Conservation (phyloP, 1,140 invertebrate genomes). For the Yoshiicerus persimilis region DNA sequence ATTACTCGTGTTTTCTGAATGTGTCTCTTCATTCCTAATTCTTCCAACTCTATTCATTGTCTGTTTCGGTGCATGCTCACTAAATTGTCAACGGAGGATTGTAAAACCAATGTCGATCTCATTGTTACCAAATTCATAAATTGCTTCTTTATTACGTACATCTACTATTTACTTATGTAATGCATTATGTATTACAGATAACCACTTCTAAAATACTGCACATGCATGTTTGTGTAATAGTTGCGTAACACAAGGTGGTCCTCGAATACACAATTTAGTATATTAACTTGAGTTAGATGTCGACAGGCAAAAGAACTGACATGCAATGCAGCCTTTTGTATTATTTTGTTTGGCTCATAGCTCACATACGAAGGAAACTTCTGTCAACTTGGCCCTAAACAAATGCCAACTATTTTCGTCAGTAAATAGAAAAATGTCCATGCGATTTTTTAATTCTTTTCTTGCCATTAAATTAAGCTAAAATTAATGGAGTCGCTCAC, state of each 20-base stretch:
- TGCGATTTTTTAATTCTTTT: slow-evolving; percentile 10
- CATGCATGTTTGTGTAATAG: neutral
- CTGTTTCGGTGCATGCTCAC: neutral
- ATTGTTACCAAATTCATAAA: neutral
- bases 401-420: slow-evolving; percentile 23
- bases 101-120: neutral
- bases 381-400: slow-evolving; percentile 27
- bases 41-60: neutral
- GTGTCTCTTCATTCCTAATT: neutral
- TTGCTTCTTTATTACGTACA: neutral
- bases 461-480: neutral
- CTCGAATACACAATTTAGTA: neutral
- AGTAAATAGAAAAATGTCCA: neutral
- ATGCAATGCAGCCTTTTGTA: neutral
- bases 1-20: neutral
- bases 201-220: neutral
- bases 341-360: neutral
- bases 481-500: slow-evolving; percentile 8
- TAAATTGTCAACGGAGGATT: neutral
- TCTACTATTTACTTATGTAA: neutral
- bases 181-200: neutral
- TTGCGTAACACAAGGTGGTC: neutral
- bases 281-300: neutral
- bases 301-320: neutral
- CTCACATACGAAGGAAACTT: slow-evolving; percentile 19